phyloP scores from a whole-genome alignment of 2,113 vertebrate species.

The Oryzias curvinotus region DNA sequence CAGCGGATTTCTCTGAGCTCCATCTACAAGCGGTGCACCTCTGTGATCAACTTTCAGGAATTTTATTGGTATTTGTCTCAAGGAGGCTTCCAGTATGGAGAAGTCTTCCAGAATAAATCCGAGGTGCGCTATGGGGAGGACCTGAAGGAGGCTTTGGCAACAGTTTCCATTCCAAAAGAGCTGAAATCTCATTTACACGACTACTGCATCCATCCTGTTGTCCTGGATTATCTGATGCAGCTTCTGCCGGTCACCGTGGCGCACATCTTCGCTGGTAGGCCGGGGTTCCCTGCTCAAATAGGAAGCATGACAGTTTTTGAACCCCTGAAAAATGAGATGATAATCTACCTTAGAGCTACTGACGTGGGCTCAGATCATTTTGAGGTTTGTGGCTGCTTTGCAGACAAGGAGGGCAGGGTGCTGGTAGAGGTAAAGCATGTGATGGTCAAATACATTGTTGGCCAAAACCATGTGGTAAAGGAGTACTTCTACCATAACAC shows the following conservation, averaged over 20 bases:
- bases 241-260: conserved; percentile 68
- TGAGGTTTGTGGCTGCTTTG: conserved; percentile 84
- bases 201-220: conserved; percentile 82
- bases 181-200: conserved; percentile 71
- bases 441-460: conserved; percentile 73
- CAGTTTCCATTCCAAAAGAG: conserved; percentile 74
- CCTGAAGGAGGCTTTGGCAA: conserved; percentile 77
- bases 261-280: conserved; percentile 44
- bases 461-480: conserved; percentile 63
- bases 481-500: conserved; percentile 81
- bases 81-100: conserved; percentile 81
- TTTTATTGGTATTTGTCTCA: conserved; percentile 76
- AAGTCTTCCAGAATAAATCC: conserved; percentile 75
- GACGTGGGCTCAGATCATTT: conserved; percentile 67
- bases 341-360: conserved; percentile 78
- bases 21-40: conserved; percentile 77
- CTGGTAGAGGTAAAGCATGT: conserved; percentile 80
- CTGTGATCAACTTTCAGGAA: conserved; percentile 66
- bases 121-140: conserved; percentile 79
- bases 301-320: conserved; percentile 78
- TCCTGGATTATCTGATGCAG: conserved; percentile 84
- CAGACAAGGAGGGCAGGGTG: conserved; percentile 76
- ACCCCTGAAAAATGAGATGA: conserved; percentile 82
- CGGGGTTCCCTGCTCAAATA: conserved; percentile 80
- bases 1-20: conserved; percentile 70